Evolutionary conservation across 2,113 vertebrate species (phyloP), one percentile per base, ranked within the genome.

Genomic region (Cottus gobio): DNA sequence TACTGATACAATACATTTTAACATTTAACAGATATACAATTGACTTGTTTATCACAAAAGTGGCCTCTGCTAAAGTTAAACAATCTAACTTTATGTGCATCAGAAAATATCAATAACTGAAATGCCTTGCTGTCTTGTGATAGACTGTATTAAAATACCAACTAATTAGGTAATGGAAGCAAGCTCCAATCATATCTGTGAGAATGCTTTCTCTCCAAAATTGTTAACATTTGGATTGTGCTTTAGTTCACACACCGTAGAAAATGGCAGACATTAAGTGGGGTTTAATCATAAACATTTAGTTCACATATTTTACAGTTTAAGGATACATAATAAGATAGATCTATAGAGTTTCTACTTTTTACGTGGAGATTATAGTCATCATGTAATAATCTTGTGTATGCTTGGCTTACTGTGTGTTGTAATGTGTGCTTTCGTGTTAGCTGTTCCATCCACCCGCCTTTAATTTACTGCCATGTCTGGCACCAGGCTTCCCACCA

Each of bases 381-480:
- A 52, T 28, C 18, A 24, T 54, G 13, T 78, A 72, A 78, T 83
- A 36, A 82, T 75, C 24, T 24, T 18, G 22, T 44, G 39, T 31
- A 4, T 76, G 42, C 56, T 64, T 18, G 36, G 8, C 20, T 73
- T 22, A 30, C 34, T 70, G 37, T 26, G 42, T 62, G 60, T 50
- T 61, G 58, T 74, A 75, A 84, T 79, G 70, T 62, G 16, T 64
- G 61, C 68, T 78, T 77, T 63, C 10, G 22, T 71, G 65, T 68
- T 26, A 48, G 46, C 78, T 62, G 58, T 78, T 84, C 42, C 62
- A 69, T 81, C 70, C 64, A 37, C 56, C 52, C 66, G 7, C 28
- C 79, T 82, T 50, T 91, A 84, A 90, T 93, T 92, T 84, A 93
- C 81, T 73, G 81, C 75, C 75, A 56, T 39, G 78, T 86, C 77